Evolutionary conservation across 2,888 invertebrate genomes (phyloP).

Genomic region (Lycocerus yunnanus): DNA sequence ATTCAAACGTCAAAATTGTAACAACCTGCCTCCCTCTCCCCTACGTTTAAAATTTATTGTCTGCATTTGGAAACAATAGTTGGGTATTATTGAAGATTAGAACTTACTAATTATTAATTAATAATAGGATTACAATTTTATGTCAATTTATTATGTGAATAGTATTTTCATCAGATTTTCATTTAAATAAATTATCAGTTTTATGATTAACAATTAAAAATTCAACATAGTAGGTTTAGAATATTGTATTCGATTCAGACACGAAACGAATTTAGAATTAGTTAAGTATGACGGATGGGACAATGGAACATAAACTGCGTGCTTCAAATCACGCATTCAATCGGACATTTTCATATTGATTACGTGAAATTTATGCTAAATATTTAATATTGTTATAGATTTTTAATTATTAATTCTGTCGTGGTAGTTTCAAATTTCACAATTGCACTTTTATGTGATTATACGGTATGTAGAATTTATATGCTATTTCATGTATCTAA

Average conservation of each 20-base stretch:
- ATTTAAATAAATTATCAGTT: constrained; percentile 43
- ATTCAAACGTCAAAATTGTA: too few relatives aligned
- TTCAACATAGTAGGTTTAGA: constrained; percentile 42
- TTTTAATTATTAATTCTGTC: not conserved
- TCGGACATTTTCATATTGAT: constrained; percentile 39
- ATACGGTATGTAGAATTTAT: not conserved
- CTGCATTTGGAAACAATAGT: not conserved
- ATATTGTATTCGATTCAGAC: constrained; percentile 44
- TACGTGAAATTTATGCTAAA: constrained; percentile 27
- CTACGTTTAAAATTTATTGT: too few relatives aligned
- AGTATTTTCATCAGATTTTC: constrained; percentile 38
- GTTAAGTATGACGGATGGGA: constrained; percentile 49
- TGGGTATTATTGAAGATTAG: not conserved
- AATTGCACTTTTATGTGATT: not conserved
- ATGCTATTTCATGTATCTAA: not conserved
- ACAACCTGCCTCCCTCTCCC: too few relatives aligned
- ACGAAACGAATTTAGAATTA: constrained; percentile 48
- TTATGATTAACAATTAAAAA: constrained; percentile 49
- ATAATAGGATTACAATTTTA: not conserved
- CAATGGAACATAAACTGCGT: constrained; percentile 52
- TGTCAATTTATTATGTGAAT: not conserved
- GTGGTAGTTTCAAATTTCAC: not conserved
- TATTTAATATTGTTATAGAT: constrained; percentile 25
- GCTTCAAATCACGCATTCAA: constrained; percentile 44
- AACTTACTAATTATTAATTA: not conserved